A percentile compares a stretch with the other conserved stretches of the same genome.
Evolutionary conservation across 2,113 vertebrate species (phyloP).

Genomic region (Sus scrofa): T2T-Sscrofa CM000819.6:98273001-98273500

Average conservation of each 20-base stretch:
- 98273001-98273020: not conserved
- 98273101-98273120: not conserved
- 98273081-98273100: accelerated
- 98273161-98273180: not conserved
- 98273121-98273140: not conserved
- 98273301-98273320: not conserved
- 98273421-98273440: not conserved
- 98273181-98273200: not conserved
- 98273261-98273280: not conserved
- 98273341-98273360: not conserved
- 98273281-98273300: not conserved
- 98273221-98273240: not conserved
- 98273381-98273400: not conserved
- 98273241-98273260: not conserved
- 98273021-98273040: not conserved
- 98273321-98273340: not conserved
- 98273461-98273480: not conserved
- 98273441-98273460: not conserved
- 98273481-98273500: not conserved
- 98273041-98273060: not conserved
- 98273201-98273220: not conserved
- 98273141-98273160: too few relatives aligned
- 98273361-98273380: not conserved
- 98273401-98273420: not conserved
- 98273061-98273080: not conserved